These are phyloP conservation scores for Tribolium madens DNA, from an alignment of 1,140 invertebrate species.

Conservation along the genomic window DNA sequence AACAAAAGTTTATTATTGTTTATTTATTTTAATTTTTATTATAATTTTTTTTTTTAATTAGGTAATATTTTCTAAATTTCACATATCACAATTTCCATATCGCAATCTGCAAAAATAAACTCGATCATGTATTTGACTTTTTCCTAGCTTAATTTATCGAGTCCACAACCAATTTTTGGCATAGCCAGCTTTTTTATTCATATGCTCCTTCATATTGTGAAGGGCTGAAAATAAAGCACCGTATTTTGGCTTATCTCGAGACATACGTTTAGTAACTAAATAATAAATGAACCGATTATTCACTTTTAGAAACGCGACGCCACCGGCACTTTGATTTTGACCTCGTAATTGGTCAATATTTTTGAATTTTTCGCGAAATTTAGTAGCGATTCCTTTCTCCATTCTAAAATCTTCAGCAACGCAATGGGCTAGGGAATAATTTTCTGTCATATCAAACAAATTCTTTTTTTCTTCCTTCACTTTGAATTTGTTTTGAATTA, in stretches of 20 bases:
- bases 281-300: not conserved
- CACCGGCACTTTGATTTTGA: not conserved
- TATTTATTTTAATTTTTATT: too few species aligned
- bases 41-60: too few species aligned
- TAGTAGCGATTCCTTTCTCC: not conserved
- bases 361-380: not conserved
- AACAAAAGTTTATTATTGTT: too few species aligned
- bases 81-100: too few species aligned
- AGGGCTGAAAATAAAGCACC: not conserved
- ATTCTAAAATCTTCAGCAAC: not conserved
- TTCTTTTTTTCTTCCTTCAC: not conserved
- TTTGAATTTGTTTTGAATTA: too few species aligned
- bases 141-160: not conserved
- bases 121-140: too few species aligned
- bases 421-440: not conserved
- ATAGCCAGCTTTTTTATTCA: not conserved
- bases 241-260: not conserved
- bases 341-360: not conserved
- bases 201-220: not conserved
- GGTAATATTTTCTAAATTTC: too few species aligned
- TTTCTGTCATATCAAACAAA: not conserved
- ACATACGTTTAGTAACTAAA: not conserved
- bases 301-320: not conserved
- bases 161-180: not conserved
- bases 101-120: too few species aligned